A percentile compares a stretch with the other conserved stretches of the same genome.
These are phyloP conservation scores for Myopa testacea DNA, from an alignment of 2,888 invertebrate species.

Conservation along the genomic window DNA sequence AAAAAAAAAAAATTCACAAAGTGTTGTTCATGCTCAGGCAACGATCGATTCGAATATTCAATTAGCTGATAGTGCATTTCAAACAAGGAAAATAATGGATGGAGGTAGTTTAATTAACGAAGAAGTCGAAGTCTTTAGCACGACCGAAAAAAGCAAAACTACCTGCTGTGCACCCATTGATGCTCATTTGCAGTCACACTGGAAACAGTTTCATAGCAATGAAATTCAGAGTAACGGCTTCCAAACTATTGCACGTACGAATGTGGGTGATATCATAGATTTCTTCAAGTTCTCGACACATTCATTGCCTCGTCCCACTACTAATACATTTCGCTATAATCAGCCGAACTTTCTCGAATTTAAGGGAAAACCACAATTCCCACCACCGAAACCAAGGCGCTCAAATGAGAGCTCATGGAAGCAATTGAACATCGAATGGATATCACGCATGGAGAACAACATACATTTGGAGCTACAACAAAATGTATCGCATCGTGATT, in stretches of 20 bases:
- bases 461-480: not conserved
- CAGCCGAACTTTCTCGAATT: slow-evolving; percentile 71
- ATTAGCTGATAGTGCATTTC: slow-evolving; percentile 57
- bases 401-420: slow-evolving; percentile 70
- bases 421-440: not conserved
- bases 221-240: slow-evolving; percentile 58
- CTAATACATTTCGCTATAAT: slow-evolving; percentile 68
- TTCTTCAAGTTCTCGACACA: slow-evolving; percentile 72
- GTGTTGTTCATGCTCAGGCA: too few species aligned
- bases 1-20: not conserved
- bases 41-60: not conserved
- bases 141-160: slow-evolving; percentile 39
- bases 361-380: slow-evolving; percentile 69
- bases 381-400: slow-evolving; percentile 76
- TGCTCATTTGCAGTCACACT: slow-evolving; percentile 22
- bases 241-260: slow-evolving; percentile 64
- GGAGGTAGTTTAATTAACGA: slow-evolving; percentile 23
- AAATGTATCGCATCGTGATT: slow-evolving; percentile 67
- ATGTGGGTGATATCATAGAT: slow-evolving; percentile 56
- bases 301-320: slow-evolving; percentile 70
- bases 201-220: slow-evolving; percentile 24
- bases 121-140: slow-evolving; percentile 34
- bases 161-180: slow-evolving; percentile 45
- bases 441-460: slow-evolving; percentile 52
- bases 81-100: slow-evolving; percentile 68